These are phyloP conservation scores for Onchidella celtica DNA, from an alignment of 2,888 invertebrate genomes.

Conservation along the genomic window DNA sequence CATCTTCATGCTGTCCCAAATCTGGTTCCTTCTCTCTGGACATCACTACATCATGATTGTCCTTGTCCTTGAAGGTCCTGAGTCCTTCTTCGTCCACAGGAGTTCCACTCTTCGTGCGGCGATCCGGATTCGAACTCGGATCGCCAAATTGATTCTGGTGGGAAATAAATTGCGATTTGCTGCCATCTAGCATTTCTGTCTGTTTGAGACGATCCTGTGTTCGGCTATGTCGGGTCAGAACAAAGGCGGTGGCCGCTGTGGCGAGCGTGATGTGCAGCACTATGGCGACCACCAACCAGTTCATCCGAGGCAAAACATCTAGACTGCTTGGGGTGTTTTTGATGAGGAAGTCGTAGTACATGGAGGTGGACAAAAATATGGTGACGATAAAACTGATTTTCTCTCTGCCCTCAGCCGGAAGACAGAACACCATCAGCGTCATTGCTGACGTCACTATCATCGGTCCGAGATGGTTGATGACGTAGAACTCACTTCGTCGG, in stretches of 20 bases:
- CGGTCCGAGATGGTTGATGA: constrained; percentile 30
- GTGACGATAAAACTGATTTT: constrained; percentile 31
- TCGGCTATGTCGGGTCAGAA: constrained; percentile 2
- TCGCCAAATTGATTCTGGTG: neutral
- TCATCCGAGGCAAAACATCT: constrained; percentile 6
- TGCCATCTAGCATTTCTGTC: too few species aligned
- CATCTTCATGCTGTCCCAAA: too few species aligned
- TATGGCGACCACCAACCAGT: constrained; percentile 7
- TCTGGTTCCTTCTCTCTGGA: too few species aligned
- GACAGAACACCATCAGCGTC: constrained; percentile 34
- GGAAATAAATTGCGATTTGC: neutral
- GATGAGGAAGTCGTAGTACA: constrained; percentile 22
- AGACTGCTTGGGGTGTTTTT: constrained; percentile 28
- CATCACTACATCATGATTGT: too few species aligned
- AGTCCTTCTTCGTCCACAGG: too few species aligned
- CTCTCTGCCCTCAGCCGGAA: constrained; percentile 27
- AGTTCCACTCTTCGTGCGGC: too few species aligned
- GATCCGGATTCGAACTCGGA: too few species aligned
- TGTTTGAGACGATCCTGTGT: neutral
- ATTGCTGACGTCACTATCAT: constrained; percentile 35
- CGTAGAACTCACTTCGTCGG: constrained; percentile 34
- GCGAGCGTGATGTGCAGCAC: constrained; percentile 21
- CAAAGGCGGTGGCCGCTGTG: constrained; percentile 13
- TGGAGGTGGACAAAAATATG: constrained; percentile 28
- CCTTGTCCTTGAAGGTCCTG: too few species aligned